Conservation (phyloP, 1,140 invertebrate species). For the Papilio helenus region DNA sequence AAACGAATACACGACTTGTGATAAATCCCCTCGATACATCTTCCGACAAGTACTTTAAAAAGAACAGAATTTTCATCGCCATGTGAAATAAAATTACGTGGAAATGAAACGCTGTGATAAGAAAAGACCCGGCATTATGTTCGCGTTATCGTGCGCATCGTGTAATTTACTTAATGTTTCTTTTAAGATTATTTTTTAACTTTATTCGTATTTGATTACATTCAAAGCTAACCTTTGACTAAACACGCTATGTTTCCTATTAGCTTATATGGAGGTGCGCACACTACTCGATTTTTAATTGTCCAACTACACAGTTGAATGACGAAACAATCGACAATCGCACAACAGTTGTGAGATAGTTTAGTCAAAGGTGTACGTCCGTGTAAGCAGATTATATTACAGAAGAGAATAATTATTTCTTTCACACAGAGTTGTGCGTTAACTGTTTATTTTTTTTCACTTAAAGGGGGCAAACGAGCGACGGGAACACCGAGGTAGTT, state of each 20-base stretch:
- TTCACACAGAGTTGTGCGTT: background rate
- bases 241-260: too few relatives aligned
- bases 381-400: background rate
- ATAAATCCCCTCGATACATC: constrained; percentile 41
- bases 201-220: background rate
- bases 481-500: too few relatives aligned
- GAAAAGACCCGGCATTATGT: constrained; percentile 34
- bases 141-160: constrained; percentile 16
- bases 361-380: too few relatives aligned
- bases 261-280: too few relatives aligned
- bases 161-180: constrained; percentile 30
- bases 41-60: constrained; percentile 57
- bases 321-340: too few relatives aligned
- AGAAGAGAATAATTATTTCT: background rate
- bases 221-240: background rate
- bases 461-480: too few relatives aligned
- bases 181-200: background rate
- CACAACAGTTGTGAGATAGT: too few relatives aligned
- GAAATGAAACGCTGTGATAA: constrained; percentile 72
- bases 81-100: constrained; percentile 63
- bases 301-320: too few relatives aligned
- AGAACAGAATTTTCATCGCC: constrained; percentile 51
- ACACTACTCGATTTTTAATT: too few relatives aligned
- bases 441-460: too few relatives aligned
- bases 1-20: constrained; percentile 60